A percentile compares a stretch with the other conserved stretches of the same genome.
Evolutionary conservation across 1,140 invertebrate genomes (phyloP).

Genomic region (Lepidurus couesii): DNA sequence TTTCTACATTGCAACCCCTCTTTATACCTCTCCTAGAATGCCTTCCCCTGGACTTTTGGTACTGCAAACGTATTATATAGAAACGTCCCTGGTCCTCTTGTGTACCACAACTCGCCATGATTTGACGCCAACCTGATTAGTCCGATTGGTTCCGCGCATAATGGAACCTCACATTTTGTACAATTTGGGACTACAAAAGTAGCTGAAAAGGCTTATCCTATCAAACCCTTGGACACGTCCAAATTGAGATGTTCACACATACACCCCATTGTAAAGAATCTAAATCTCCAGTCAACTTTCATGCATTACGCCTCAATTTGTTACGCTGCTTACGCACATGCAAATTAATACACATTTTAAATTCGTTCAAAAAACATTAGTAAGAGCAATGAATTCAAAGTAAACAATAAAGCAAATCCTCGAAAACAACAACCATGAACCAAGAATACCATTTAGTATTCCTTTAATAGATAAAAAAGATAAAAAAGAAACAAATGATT

Average conservation of each 20-base stretch:
- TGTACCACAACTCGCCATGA: background rate
- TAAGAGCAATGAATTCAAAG: too few relatives aligned
- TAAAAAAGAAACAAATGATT: background rate
- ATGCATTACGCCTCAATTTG: too few relatives aligned
- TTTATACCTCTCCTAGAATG: background rate
- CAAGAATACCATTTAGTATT: background rate
- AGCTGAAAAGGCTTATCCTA: conserved; percentile 14
- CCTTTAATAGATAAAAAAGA: background rate
- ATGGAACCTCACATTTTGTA: background rate
- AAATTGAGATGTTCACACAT: background rate
- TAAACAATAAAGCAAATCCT: too few relatives aligned
- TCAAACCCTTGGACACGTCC: conserved; percentile 4
- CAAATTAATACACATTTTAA: too few relatives aligned
- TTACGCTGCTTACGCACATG: too few relatives aligned
- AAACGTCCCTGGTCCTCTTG: background rate
- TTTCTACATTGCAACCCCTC: conserved; percentile 13
- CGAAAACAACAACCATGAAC: background rate
- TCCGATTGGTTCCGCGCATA: conserved; percentile 8
- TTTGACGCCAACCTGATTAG: conserved; percentile 15
- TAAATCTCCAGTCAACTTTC: too few relatives aligned
- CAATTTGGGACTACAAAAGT: background rate
- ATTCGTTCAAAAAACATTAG: too few relatives aligned
- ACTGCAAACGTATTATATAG: background rate
- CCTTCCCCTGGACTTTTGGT: background rate
- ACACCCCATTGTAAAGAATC: background rate